phyloP scores from a whole-genome alignment of 2,888 invertebrate species.

The Deilephila elpenor region DNA sequence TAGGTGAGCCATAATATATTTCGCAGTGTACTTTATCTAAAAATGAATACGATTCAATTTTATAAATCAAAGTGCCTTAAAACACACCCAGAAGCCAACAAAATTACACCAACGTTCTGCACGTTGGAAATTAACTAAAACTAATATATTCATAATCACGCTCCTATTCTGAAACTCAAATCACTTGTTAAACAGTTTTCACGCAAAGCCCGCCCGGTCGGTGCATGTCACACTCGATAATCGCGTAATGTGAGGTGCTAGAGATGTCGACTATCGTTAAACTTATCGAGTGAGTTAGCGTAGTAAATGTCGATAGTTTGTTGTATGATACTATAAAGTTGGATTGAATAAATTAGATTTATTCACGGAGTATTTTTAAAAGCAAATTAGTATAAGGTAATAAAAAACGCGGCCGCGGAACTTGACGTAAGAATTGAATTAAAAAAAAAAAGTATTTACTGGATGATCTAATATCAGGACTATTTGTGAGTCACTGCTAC shows the following conservation, averaged over 20 bases:
- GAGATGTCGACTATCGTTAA: neutral
- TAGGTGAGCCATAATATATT: no score
- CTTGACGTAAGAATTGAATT: no score
- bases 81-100: neutral
- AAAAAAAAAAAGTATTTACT: no score
- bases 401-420: no score
- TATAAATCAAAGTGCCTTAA: neutral
- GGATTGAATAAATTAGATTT: no score
- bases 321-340: neutral
- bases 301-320: neutral
- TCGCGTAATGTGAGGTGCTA: conserved; percentile 18
- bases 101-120: neutral
- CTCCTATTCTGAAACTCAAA: conserved; percentile 57
- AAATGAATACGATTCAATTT: no score
- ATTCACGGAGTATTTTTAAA: no score
- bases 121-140: conserved; percentile 38
- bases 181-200: conserved; percentile 44
- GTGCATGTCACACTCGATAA: conserved; percentile 21
- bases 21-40: no score
- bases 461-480: no score
- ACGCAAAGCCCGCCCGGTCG: conserved; percentile 28
- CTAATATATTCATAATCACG: conserved; percentile 71
- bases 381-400: no score
- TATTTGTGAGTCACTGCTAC: no score
- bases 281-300: neutral